Base-by-base conservation (phyloP, 2,797 vertebrate species). In the Cirrhinus molitorella region DNA sequence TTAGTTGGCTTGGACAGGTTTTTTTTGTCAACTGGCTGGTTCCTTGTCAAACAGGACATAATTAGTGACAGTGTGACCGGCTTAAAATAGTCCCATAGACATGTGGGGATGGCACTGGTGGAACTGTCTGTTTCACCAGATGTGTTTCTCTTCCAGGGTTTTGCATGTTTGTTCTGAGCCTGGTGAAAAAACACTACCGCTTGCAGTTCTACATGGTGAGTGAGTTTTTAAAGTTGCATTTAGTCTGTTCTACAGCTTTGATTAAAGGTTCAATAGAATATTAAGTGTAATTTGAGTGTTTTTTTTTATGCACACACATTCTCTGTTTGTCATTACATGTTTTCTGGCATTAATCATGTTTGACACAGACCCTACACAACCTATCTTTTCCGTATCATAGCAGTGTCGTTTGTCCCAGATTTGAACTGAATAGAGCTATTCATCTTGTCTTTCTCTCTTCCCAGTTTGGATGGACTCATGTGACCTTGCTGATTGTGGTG, bases 161-260 rank as follows among this genome's bases (percentile, higher is more conserved):
- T 94, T 99, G 98, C 93, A 99, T 99, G 98, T 99, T 99, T 88
- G 98, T 99, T 53, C 90, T 99, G 91, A 99, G 98, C 84, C 92
- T 99, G 93, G 98, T 99, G 93, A 99, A 99, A 96, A 99, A 99
- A 80, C 98, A 99, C 89, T 99, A 99, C 85, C 97, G 98, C 23
- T 96, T 99, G 61, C 98, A 99, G 91, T 99, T 99, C 91, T 99
- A 99, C 93, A 99, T 99, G 98, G 98, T 99, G 92, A 95, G 95
- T 86, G 73, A 68, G 21, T 67, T n/a, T n/a, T n/a, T 65, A 47
- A 78, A 45, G 16, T 61, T 17, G 40, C 12, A 37, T 16, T 51
- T 16, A 49, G 31, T 16, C 21, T 59, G 19, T 31, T 13, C 8
- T 63, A 67, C 23, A 61, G 19, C 5, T 59, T 47, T 0, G 21